Conservation (phyloP, 2,797 vertebrate genomes). For the Gymnocypris eckloni region DNA sequence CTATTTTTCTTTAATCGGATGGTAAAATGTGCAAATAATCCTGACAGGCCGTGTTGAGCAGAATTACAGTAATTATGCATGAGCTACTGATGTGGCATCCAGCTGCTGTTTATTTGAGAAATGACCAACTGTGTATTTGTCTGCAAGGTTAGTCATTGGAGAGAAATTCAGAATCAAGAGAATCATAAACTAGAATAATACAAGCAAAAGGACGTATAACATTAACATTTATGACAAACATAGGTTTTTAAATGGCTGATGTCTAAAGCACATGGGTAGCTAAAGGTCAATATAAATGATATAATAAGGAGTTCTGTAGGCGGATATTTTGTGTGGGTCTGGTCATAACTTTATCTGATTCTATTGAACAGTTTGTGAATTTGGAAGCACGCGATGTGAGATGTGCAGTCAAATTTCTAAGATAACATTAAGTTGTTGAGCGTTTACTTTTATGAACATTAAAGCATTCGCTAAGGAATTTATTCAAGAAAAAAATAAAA, state of each 20-base stretch:
- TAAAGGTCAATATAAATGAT: not conserved
- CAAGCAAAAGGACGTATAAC: not conserved
- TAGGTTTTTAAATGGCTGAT: not conserved
- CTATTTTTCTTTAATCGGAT: not conserved
- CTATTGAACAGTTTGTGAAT: not conserved
- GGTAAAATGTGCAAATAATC: not conserved
- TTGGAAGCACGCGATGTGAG: not conserved
- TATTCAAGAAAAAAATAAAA: not conserved
- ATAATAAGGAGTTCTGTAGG: not conserved
- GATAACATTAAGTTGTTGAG: conserved; percentile 3
- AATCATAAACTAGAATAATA: not conserved
- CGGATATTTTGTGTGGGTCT: not conserved
- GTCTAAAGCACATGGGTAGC: not conserved
- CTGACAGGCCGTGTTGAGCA: not conserved
- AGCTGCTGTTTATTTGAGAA: not conserved
- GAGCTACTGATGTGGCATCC: not conserved
- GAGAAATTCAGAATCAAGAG: not conserved
- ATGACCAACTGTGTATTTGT: not conserved
- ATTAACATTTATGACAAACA: not conserved
- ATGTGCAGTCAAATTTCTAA: conserved; percentile 20
- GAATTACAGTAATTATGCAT: conserved; percentile 15
- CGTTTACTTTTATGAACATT: not conserved
- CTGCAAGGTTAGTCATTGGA: not conserved
- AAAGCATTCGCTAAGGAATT: not conserved
- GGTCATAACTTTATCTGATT: conserved; percentile 1